Conservation (phyloP, 2,888 invertebrate species). For the Saturnia japonica region DNA sequence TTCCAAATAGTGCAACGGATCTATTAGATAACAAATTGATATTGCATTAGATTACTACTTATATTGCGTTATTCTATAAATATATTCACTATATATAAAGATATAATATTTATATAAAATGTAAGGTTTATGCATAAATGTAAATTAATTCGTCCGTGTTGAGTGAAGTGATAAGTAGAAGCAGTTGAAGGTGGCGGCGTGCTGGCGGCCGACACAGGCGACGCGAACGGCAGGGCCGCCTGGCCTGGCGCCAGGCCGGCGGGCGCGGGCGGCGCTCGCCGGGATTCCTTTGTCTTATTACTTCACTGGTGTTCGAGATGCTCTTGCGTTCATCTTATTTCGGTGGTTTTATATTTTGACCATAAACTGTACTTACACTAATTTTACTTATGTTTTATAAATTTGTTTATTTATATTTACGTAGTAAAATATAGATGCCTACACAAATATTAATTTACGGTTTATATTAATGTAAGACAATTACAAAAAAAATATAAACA, state of each 20-base stretch:
- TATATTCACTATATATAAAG: neutral
- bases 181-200: conserved; percentile 56
- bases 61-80: conserved; percentile 7
- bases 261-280: conserved; percentile 77
- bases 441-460: neutral
- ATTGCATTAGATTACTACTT: neutral
- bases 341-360: conserved; percentile 4
- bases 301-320: conserved; percentile 52
- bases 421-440: neutral
- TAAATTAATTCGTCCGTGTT: conserved; percentile 18
- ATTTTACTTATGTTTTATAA: neutral
- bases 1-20: conserved; percentile 10
- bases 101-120: neutral
- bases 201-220: conserved; percentile 72
- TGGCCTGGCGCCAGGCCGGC: conserved; percentile 81
- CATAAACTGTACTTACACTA: neutral
- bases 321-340: conserved; percentile 27
- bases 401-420: neutral
- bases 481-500: neutral
- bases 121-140: neutral
- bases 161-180: conserved; percentile 36
- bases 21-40: conserved; percentile 6
- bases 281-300: conserved; percentile 82
- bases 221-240: conserved; percentile 80
- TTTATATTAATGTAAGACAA: neutral